phyloP scores from a whole-genome alignment of 35 echinoderm and acorn worm species.

The Ophiothrix spiculata region DNA sequence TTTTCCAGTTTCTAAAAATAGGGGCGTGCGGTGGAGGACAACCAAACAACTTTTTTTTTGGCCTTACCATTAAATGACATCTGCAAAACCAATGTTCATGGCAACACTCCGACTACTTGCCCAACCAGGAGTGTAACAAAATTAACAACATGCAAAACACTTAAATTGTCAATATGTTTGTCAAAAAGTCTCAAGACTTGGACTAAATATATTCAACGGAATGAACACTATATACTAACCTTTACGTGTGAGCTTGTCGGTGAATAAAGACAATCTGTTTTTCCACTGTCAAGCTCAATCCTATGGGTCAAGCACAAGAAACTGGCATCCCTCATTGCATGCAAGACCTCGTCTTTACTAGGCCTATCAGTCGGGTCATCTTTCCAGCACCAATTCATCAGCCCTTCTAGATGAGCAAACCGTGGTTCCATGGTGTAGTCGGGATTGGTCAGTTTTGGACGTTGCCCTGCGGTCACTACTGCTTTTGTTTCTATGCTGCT shows the following conservation, averaged over 20 bases:
- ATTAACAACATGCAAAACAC: no score
- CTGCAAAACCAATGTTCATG: no score
- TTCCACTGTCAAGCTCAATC: constrained; percentile 14
- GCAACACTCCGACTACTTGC: no score
- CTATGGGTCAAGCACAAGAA: constrained; percentile 34
- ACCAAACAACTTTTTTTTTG: no score
- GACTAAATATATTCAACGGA: no score
- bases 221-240: no score
- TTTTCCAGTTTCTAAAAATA: no score
- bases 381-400: constrained; percentile 53
- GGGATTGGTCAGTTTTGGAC: constrained; percentile 32
- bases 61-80: no score
- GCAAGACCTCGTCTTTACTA: neutral
- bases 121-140: no score
- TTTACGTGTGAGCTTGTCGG: neutral
- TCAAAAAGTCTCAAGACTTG: no score
- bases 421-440: constrained; percentile 34
- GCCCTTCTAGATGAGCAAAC: constrained; percentile 44
- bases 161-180: no score
- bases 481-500: constrained; percentile 43
- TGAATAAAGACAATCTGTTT: neutral
- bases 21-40: no score
- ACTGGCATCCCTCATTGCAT: constrained; percentile 5
- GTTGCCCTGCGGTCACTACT: constrained; percentile 34
- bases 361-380: constrained; percentile 28